phyloP scores from a whole-genome alignment of 1,140 invertebrate genomes.

The Drosophila cardini region DNA sequence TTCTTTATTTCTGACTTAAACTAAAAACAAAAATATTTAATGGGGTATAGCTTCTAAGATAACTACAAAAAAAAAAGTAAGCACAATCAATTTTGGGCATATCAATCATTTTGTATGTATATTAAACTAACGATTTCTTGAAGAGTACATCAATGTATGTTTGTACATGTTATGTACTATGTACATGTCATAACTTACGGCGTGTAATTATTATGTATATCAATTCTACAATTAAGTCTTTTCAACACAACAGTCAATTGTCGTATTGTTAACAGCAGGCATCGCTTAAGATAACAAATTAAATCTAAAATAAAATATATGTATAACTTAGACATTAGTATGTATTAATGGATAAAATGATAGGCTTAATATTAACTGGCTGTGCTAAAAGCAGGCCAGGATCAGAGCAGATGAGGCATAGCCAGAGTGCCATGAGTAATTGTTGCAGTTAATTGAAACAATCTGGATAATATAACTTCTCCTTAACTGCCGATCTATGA shows the following conservation, averaged over 20 bases:
- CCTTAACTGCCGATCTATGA: not conserved
- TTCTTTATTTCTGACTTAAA: constrained; percentile 25
- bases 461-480: constrained; percentile 4
- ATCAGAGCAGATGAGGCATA: constrained; percentile 48
- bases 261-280: constrained; percentile 38
- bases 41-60: not conserved
- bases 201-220: constrained; percentile 22
- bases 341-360: constrained; percentile 38
- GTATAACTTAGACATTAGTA: constrained; percentile 5
- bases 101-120: constrained; percentile 25
- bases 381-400: constrained; percentile 19
- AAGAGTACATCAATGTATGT: constrained; percentile 53
- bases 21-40: constrained; percentile 30
- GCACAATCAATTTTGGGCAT: constrained; percentile 10
- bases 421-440: constrained; percentile 54
- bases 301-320: not conserved
- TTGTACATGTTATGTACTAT: constrained; percentile 18
- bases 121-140: constrained; percentile 50
- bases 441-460: constrained; percentile 17
- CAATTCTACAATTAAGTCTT: constrained; percentile 49
- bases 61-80: constrained; percentile 25
- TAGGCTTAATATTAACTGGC: constrained; percentile 28
- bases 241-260: constrained; percentile 50
- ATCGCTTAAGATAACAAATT: constrained; percentile 31
- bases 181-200: constrained; percentile 24